Evolutionary conservation across 2,888 invertebrate genomes (phyloP), one percentile per base, ranked within the genome.

Genomic region (Campopleginae sp.): DNA sequence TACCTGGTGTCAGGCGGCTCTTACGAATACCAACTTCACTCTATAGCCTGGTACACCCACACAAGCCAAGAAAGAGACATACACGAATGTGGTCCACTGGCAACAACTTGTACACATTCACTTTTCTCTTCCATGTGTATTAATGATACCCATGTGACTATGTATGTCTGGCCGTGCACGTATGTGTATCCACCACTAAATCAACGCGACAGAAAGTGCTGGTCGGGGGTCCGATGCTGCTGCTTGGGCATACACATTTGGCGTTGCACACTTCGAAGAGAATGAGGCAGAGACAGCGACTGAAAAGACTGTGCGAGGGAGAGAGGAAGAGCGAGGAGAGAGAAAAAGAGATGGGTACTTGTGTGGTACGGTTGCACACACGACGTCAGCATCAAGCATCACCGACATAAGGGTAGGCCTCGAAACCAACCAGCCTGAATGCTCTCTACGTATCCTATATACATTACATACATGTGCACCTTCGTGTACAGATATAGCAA

Each of bases 171-270:
- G 10, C 27, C 88, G 87, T 88, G 33, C 87, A 87, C 88, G 89
- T 89, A 88, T 89, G 23, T 42, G 61, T 44, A 77, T 33, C 71
- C 82, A 82, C 66, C 75, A 77, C 80, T 80, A 74, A 85, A 85
- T 82, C 80, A 82, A 76, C 80, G 72, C 77, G 82, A 85, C 82
- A 54, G 80, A 85, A 82, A 85, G 82, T 63, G 77, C 85, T 66
- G 85, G 80, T 80, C 51, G 77, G 78, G 88, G 89, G 89, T 82
- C 80, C 77, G 82, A 80, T 72, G 80, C 76, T 79, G 82, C 75
- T 79, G 82, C 75, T 46, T 75, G 81, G 79, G 80, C 79, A 82
- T 75, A 82, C 85, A 82, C 82, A 82, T 80, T 85, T 74, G 85
- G 85, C 82, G 79, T 74, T 85, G 81, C 81, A 85, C 72, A 74